Percentiles rank a stretch among this genome's conserved stretches.
Conservation (phyloP, 2,797 vertebrate genomes). For the Hoplostethus atlanticus region DNA sequence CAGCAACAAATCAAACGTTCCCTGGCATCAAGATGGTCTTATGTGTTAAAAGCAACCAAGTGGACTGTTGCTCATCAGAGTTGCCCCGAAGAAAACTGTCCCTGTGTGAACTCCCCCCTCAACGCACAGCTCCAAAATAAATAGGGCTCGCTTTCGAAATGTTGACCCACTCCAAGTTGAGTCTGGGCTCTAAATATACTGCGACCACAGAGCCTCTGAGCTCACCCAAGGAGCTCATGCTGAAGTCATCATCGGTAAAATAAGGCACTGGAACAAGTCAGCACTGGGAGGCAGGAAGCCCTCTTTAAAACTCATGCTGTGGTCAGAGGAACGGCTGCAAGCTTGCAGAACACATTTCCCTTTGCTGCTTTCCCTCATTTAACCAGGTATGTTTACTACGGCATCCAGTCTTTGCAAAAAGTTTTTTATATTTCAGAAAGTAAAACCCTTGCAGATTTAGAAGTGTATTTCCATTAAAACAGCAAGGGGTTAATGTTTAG, state of each 20-base stretch:
- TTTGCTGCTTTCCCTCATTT: background rate
- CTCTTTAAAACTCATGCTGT: conserved; percentile 26
- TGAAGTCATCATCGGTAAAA: conserved; percentile 30
- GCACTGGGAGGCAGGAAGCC: conserved; percentile 5
- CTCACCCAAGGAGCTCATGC: conserved; percentile 8
- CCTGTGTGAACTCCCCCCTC: conserved; percentile 28
- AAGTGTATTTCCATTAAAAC: too few relatives aligned
- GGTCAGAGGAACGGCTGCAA: conserved; percentile 15
- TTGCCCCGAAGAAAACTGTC: conserved; percentile 7
- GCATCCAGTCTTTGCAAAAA: too few relatives aligned
- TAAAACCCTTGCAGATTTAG: too few relatives aligned
- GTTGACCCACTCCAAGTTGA: conserved; percentile 31
- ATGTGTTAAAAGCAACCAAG: background rate
- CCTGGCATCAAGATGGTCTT: background rate
- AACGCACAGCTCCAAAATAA: conserved; percentile 16
- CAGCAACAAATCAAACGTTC: too few relatives aligned
- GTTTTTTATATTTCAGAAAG: too few relatives aligned
- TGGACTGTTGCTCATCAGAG: background rate
- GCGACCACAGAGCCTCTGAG: conserved; percentile 44
- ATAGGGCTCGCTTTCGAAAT: conserved; percentile 22
- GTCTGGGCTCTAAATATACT: conserved; percentile 55
- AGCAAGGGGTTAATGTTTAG: too few relatives aligned
- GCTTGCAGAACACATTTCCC: background rate
- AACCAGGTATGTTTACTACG: too few relatives aligned
- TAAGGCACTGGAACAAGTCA: background rate